Evolutionary conservation across 2,888 invertebrate genomes (phyloP).

Genomic region (Lasioglossum calceatum): DNA sequence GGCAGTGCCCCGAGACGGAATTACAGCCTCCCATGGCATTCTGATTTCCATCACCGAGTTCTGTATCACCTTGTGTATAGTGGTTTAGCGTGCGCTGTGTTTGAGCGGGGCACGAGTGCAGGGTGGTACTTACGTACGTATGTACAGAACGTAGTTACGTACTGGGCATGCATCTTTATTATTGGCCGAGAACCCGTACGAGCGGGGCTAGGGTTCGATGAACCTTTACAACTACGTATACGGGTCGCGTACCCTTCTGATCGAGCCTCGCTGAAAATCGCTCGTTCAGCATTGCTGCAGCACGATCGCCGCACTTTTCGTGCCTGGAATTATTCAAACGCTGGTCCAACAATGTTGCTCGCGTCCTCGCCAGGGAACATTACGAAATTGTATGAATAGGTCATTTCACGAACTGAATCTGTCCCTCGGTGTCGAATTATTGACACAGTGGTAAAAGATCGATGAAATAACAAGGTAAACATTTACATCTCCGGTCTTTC

Average conservation of each 20-base stretch:
- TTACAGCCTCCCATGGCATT: neutral
- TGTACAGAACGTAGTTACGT: slow-evolving; percentile 73
- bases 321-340: slow-evolving; percentile 2
- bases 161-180: slow-evolving; percentile 75
- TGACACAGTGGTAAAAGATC: no score
- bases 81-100: slow-evolving; percentile 42
- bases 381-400: neutral
- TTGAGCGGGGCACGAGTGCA: slow-evolving; percentile 52
- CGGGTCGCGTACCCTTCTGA: slow-evolving; percentile 61
- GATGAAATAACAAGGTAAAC: no score
- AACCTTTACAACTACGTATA: slow-evolving; percentile 67
- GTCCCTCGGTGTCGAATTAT: no score
- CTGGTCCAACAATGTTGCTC: neutral
- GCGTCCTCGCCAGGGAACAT: neutral
- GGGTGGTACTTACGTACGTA: slow-evolving; percentile 68
- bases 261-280: slow-evolving; percentile 64
- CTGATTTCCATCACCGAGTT: slow-evolving; percentile 7
- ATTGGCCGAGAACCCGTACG: slow-evolving; percentile 72
- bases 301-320: slow-evolving; percentile 5
- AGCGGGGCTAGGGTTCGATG: slow-evolving; percentile 68
- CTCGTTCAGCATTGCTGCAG: neutral
- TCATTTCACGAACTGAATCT: neutral
- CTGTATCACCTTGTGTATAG: slow-evolving; percentile 20
- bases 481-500: no score
- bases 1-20: neutral